Base-by-base conservation (phyloP, 2,888 invertebrate species). In the Eurytoma californica region DNA sequence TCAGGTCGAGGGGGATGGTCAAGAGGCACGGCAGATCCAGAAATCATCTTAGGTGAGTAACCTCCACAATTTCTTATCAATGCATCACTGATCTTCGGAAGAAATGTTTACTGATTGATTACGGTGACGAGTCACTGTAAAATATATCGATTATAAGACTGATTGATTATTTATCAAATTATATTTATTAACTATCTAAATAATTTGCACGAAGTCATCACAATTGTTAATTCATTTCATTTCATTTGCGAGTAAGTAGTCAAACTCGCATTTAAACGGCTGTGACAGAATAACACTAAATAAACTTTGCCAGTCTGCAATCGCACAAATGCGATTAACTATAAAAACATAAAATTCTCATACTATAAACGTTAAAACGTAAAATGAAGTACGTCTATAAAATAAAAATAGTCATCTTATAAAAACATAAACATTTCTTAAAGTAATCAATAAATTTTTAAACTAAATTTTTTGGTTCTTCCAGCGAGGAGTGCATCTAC, bases 401-500 rank as follows among this genome's bases (percentile, higher is more conserved):
- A 16, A 28, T 1, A 14, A 3, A 1, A 20, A 20, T n/a, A 7
- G 3, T 39, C 7, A 0, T 39, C 30, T 16, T 24, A 3, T 13
- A 16, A 60, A 14, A 7, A 14, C 53, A 82, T 79, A 68, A 53
- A 68, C 69, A 12, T 53, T 68, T 72, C 16, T 39, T 24, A 24
- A 39, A 39, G 9, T 72, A 53, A 55, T 70, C 24, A 68, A n/a
- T 60, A n/a, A 77, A 12, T 4, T n/a, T 20, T 51, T 72, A 47
- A 63, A 70, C 47, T 75, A 39, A 39, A 39, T 5, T 39, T 39
- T 7, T 9, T 9, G 9, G 1, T 39, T 5, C 49, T 80, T 72
- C 3, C 65, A 84, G 85, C 73, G 87, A 84, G 66, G 84, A 86
- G 61, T 86, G 85, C 75, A 82, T 83, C 51, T 86, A 86, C 83